Conservation (phyloP, 2,888 invertebrate genomes). For the Phaedon cochleariae region DNA sequence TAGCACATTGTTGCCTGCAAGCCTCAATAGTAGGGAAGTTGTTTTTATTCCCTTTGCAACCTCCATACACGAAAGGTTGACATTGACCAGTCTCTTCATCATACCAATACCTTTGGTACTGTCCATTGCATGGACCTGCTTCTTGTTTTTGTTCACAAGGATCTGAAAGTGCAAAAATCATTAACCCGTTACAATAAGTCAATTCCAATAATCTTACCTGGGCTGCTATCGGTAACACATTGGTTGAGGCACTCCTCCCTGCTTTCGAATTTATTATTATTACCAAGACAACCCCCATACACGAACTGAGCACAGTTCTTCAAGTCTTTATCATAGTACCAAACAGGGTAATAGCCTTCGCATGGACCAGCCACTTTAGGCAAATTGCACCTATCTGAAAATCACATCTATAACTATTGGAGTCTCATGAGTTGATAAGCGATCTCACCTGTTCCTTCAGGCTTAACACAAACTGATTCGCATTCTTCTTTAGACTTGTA, state of each 20-base stretch:
- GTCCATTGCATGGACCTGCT: conserved; percentile 81
- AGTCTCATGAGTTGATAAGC: not conserved
- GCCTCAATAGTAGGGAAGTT: conserved; percentile 83
- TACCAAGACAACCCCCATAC: conserved; percentile 92
- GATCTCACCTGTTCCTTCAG: conserved; percentile 71
- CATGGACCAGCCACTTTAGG: conserved; percentile 88
- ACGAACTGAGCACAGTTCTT: conserved; percentile 86
- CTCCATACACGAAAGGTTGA: conserved; percentile 82
- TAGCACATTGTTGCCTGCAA: conserved; percentile 81
- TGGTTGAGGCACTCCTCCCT: conserved; percentile 78
- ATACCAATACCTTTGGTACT: conserved; percentile 80
- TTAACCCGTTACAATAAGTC: too few species aligned
- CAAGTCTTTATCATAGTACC: conserved; percentile 82
- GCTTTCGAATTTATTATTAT: conserved; percentile 85
- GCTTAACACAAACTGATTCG: conserved; percentile 81
- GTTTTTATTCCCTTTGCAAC: conserved; percentile 88
- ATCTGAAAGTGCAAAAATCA: conserved; percentile 64
- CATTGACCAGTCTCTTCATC: conserved; percentile 73
- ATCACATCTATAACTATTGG: not conserved
- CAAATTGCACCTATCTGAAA: conserved; percentile 76
- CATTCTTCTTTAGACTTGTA: conserved; percentile 86
- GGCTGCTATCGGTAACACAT: conserved; percentile 71
- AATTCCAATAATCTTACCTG: conserved; percentile 66
- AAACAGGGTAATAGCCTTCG: conserved; percentile 78
- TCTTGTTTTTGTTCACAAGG: conserved; percentile 78